Evolutionary conservation across 2,797 vertebrate species (phyloP).

Genomic region (Eulemur rubriventer): DNA sequence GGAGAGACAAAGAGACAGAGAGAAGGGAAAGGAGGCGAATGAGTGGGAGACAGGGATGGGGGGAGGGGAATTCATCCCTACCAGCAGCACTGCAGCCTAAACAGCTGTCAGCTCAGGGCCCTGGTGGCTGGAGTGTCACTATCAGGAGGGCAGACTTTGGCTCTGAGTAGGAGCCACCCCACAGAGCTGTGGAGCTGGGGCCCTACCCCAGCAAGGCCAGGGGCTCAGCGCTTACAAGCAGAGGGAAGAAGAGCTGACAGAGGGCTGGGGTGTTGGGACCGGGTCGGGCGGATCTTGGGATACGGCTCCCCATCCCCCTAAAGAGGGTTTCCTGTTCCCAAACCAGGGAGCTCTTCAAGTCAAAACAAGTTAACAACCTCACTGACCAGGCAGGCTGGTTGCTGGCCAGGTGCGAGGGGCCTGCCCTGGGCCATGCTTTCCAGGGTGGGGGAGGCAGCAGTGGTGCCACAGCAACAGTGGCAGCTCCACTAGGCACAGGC

Average conservation of each 20-base stretch:
- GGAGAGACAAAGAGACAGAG: neutral
- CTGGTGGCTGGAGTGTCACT: neutral
- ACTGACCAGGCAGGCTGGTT: neutral
- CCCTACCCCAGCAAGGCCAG: too few relatives aligned
- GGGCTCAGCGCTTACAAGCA: fast-evolving
- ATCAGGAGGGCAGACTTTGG: neutral
- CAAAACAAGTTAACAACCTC: neutral
- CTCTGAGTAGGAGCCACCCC: neutral
- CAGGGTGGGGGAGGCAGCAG: neutral
- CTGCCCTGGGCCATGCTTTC: fast-evolving
- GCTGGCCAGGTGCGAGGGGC: neutral
- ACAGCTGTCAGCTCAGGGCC: too few relatives aligned
- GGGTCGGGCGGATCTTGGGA: neutral
- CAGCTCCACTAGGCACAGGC: neutral
- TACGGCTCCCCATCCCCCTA: neutral
- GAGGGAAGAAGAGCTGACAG: neutral
- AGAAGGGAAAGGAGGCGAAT: neutral
- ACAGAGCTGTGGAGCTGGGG: fast-evolving
- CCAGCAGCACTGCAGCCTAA: neutral
- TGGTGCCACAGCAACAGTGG: fast-evolving
- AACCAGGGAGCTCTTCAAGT: neutral
- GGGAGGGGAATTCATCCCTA: neutral
- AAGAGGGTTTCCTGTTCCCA: neutral
- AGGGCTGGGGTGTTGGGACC: neutral
- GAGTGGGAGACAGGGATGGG: neutral